Evolutionary conservation across 35 echinoderm and acorn worm genomes (phyloP).

Genomic region (Acanthaster planci): DNA sequence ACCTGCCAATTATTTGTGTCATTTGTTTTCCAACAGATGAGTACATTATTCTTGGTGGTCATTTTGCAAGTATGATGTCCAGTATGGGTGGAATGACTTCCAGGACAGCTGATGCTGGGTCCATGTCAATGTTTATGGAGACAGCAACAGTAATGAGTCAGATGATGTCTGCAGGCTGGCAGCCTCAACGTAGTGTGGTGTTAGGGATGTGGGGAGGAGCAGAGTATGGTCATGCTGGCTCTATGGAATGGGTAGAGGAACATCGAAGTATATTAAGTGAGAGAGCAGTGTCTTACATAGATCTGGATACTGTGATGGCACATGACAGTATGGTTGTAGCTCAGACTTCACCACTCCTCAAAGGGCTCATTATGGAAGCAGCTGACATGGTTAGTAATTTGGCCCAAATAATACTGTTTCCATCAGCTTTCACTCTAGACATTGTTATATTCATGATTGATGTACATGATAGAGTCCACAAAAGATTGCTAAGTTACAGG

Average conservation of each 20-base stretch:
- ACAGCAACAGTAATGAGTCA: conserved; percentile 36
- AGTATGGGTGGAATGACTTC: background rate
- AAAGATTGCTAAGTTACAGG: too few species aligned
- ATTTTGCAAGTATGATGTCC: conserved; percentile 58
- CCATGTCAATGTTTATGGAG: conserved; percentile 57
- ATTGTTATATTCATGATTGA: too few species aligned
- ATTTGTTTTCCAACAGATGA: conserved; percentile 42
- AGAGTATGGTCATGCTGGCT: conserved; percentile 43
- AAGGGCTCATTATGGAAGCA: conserved; percentile 55
- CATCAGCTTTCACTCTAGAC: too few species aligned
- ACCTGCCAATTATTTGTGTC: too few species aligned
- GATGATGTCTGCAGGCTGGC: conserved; percentile 44
- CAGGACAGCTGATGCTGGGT: conserved; percentile 20
- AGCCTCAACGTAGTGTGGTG: conserved; percentile 52
- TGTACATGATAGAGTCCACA: too few species aligned
- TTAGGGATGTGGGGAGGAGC: conserved; percentile 53
- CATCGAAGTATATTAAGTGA: conserved; percentile 31
- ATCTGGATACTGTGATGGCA: conserved; percentile 23
- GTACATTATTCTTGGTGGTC: conserved; percentile 68
- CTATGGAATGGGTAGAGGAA: conserved; percentile 65
- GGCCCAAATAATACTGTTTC: too few species aligned
- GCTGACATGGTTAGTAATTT: conserved; percentile 40
- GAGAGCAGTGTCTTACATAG: conserved; percentile 51
- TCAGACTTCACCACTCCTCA: conserved; percentile 51
- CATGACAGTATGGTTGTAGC: conserved; percentile 17